These are phyloP conservation scores for Pedetes capensis DNA, from an alignment of 2,113 vertebrate species.

Conservation along the genomic window DNA sequence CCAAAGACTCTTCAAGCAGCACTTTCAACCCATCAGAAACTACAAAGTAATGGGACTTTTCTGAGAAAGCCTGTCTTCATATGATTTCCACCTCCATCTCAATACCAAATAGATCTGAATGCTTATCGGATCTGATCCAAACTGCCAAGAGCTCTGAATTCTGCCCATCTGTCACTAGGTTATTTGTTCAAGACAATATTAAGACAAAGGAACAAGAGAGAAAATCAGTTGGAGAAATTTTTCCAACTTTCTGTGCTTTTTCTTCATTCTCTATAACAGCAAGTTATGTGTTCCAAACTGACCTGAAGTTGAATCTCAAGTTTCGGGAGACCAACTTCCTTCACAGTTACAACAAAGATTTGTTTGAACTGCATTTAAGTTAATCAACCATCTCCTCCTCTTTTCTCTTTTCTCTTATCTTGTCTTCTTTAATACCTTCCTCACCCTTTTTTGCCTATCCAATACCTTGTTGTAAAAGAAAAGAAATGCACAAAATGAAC, in stretches of 20 bases:
- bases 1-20: conserved; percentile 54
- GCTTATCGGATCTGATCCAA: conserved; percentile 37
- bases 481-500: not conserved
- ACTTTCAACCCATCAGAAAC: conserved; percentile 67
- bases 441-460: not conserved
- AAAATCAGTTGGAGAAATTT: not conserved
- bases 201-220: conserved; percentile 61
- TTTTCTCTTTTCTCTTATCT: not conserved
- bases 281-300: not conserved
- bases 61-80: conserved; percentile 66
- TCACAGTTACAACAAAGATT: not conserved
- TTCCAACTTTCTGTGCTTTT: not conserved
- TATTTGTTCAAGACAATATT: conserved; percentile 50
- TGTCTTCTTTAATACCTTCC: not conserved
- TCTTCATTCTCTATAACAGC: not conserved
- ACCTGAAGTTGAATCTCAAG: conserved; percentile 2
- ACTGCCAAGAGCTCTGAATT: conserved; percentile 56
- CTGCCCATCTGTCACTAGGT: conserved; percentile 55
- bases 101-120: conserved; percentile 55
- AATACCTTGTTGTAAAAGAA: not conserved
- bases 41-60: conserved; percentile 69
- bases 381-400: not conserved
- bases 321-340: not conserved
- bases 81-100: conserved; percentile 50
- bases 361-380: not conserved